Percentiles rank a stretch among this genome's conserved stretches.
These are phyloP conservation scores for Typhlomys cinereus DNA, from an alignment of 2,113 vertebrate species.

Conservation along the genomic window DNA sequence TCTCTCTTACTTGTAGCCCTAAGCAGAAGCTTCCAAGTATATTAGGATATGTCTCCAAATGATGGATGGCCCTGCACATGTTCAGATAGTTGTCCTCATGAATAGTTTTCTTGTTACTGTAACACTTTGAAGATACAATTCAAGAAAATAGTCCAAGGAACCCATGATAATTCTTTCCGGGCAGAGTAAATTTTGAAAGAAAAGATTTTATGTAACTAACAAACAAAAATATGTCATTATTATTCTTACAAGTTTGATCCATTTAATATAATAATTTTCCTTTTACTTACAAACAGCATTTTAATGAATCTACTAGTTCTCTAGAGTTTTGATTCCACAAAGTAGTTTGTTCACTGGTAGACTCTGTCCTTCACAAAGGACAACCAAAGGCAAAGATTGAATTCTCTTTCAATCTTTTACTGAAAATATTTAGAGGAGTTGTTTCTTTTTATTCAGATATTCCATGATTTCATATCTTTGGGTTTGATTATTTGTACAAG, in stretches of 20 bases:
- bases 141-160: conserved; percentile 32
- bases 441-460: neutral
- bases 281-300: neutral
- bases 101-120: conserved; percentile 65
- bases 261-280: conserved; percentile 6
- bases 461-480: neutral
- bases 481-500: neutral
- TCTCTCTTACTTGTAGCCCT: conserved; percentile 51
- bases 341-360: neutral
- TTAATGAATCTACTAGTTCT: neutral
- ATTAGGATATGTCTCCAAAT: neutral
- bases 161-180: neutral
- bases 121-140: conserved; percentile 36
- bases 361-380: neutral
- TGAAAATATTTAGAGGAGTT: neutral
- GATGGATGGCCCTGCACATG: conserved; percentile 32
- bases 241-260: neutral
- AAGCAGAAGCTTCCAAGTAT: conserved; percentile 52
- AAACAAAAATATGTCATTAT: neutral
- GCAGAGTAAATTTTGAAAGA: conserved; percentile 16
- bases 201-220: neutral
- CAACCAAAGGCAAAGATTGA: neutral
- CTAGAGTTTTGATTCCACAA: neutral
- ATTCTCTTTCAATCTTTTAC: conserved; percentile 19
- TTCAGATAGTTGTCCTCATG: conserved; percentile 39